Conservation (phyloP, 2,113 vertebrate species). For the Myrmecophaga tridactyla region DNA sequence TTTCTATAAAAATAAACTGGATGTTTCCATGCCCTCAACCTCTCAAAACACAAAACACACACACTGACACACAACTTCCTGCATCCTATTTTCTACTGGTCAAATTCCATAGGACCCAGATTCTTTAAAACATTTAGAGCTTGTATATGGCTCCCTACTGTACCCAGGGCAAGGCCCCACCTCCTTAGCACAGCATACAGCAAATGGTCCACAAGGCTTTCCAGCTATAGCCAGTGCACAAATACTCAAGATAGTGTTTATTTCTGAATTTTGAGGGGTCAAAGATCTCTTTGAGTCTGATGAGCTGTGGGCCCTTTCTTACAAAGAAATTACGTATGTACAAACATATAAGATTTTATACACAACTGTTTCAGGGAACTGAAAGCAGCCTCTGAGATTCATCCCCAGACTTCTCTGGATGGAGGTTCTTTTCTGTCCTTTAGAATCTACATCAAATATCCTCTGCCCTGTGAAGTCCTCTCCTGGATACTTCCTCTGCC, state of each 20-base stretch:
- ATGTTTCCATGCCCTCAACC: neutral
- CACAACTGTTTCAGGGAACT: neutral
- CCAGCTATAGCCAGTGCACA: neutral
- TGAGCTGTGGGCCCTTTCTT: neutral
- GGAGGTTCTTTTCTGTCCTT: neutral
- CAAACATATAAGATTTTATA: fast-evolving
- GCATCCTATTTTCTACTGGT: neutral
- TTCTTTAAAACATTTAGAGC: neutral
- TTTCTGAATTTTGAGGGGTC: neutral
- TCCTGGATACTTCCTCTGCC: neutral
- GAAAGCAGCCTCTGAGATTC: neutral
- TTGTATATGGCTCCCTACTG: neutral
- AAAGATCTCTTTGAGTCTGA: neutral
- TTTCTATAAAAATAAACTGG: neutral
- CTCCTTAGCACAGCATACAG: neutral
- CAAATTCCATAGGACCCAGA: neutral
- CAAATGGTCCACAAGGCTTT: neutral
- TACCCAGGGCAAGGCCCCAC: neutral
- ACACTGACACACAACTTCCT: neutral
- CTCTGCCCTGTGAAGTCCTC: neutral
- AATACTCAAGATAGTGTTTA: neutral
- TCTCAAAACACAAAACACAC: neutral
- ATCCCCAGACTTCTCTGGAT: neutral
- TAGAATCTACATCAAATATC: too few species aligned
- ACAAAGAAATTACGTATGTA: neutral